phyloP scores from a whole-genome alignment of 2,113 vertebrate genomes.

The Chauna torquata region DNA sequence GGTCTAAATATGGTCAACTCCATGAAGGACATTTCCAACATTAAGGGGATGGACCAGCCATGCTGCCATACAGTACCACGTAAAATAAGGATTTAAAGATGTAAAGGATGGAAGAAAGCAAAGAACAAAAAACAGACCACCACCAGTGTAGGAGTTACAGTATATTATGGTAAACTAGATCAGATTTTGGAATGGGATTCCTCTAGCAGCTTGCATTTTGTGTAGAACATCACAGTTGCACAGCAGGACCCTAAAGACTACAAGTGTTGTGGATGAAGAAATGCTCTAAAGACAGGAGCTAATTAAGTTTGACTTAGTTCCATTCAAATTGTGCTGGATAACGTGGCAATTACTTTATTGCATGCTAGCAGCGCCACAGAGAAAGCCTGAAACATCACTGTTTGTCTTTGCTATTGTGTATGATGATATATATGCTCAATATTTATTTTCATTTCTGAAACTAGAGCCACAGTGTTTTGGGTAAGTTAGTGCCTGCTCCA shows the following conservation, averaged over 20 bases:
- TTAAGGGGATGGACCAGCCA: neutral
- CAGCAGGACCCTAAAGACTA: neutral
- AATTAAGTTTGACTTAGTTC: conserved; percentile 5
- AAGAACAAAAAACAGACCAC: neutral
- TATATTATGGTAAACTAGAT: neutral
- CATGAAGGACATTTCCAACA: neutral
- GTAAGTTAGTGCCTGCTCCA: neutral
- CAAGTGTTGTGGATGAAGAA: neutral
- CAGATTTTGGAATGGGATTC: neutral
- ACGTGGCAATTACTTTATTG: neutral
- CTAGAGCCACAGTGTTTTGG: neutral
- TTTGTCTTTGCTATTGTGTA: neutral
- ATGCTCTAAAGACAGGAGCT: neutral
- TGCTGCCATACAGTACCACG: neutral
- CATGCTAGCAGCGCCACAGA: neutral
- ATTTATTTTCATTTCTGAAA: neutral
- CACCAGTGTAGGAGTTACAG: neutral
- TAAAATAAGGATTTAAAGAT: neutral
- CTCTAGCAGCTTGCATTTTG: neutral
- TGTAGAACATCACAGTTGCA: neutral
- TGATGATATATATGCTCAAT: neutral
- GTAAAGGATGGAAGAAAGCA: neutral
- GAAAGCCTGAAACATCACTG: neutral
- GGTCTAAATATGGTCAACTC: neutral
- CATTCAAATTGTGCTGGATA: neutral